Evolutionary conservation across 2,888 invertebrate species (phyloP).

Genomic region (Halocaridina rubra): DNA sequence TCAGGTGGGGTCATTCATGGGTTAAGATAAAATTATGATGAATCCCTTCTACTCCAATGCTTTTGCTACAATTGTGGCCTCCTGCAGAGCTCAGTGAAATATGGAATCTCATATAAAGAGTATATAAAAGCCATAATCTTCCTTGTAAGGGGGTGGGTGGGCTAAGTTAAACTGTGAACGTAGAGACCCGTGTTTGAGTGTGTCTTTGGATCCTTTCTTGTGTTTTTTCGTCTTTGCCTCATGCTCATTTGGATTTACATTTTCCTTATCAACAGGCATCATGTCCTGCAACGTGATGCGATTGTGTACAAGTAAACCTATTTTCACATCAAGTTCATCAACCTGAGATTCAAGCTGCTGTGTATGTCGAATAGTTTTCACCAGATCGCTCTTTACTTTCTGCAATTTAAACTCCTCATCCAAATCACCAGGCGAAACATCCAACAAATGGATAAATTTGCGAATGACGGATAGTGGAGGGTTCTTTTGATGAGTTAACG

Average conservation of each 20-base stretch:
- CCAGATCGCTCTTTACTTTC: constrained; percentile 78
- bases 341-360: constrained; percentile 79
- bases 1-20: no score
- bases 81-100: no score
- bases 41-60: no score
- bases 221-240: constrained; percentile 27
- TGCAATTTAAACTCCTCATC: constrained; percentile 77
- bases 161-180: no score
- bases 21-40: no score
- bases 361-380: constrained; percentile 79
- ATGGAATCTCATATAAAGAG: no score
- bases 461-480: constrained; percentile 72
- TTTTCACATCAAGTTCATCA: constrained; percentile 83
- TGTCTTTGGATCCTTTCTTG: constrained; percentile 37
- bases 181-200: constrained; percentile 21
- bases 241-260: constrained; percentile 44
- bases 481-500: constrained; percentile 43
- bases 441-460: constrained; percentile 78
- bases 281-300: constrained; percentile 81
- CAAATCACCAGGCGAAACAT: constrained; percentile 80
- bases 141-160: no score
- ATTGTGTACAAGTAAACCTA: constrained; percentile 83
- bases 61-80: no score
- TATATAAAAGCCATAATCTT: no score
- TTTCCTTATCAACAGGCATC: constrained; percentile 44